These are phyloP conservation scores for Cygnus atratus DNA, from an alignment of 2,113 vertebrate species.

Conservation along the genomic window DNA sequence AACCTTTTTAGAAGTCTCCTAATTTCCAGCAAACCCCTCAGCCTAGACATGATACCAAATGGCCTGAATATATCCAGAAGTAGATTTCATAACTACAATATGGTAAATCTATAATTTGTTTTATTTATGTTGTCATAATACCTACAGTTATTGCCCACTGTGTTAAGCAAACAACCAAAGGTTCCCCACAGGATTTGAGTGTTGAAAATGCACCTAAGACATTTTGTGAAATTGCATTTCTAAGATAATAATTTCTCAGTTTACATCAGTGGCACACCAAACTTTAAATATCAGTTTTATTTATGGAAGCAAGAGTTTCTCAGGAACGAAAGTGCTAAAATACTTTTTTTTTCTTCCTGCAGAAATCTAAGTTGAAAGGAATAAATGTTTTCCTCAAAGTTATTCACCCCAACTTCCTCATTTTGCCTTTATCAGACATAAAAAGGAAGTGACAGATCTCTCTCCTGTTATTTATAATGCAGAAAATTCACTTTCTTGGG, in stretches of 20 bases:
- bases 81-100: not conserved
- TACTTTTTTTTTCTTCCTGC: not conserved
- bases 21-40: not conserved
- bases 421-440: not conserved
- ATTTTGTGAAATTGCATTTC: not conserved
- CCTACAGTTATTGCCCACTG: not conserved
- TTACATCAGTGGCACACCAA: not conserved
- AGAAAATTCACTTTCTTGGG: not conserved
- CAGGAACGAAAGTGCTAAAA: not conserved
- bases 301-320: not conserved
- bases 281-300: not conserved
- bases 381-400: not conserved
- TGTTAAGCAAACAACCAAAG: not conserved
- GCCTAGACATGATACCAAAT: not conserved
- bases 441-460: not conserved
- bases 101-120: not conserved
- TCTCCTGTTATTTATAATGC: not conserved
- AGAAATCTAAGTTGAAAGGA: not conserved
- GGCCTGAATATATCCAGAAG: not conserved
- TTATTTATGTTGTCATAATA: not conserved
- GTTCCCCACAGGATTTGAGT: not conserved
- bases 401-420: not conserved
- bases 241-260: not conserved
- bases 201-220: not conserved
- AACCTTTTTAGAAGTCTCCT: not conserved